Conservation (phyloP, 1,140 invertebrate species). For the Trachymyrmex septentrionalis region DNA sequence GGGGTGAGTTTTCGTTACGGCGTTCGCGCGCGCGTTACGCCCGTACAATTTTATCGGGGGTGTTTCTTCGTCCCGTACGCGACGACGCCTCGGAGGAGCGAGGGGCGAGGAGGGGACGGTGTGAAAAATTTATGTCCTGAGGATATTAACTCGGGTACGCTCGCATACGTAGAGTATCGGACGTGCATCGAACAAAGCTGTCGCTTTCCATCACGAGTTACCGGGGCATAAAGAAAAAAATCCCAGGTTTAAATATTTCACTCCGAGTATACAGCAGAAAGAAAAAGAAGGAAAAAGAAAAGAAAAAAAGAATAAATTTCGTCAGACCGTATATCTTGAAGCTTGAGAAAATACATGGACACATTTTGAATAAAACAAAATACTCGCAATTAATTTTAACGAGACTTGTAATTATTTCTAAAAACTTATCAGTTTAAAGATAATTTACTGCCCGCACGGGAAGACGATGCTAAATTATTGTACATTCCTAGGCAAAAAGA, state of each 20-base stretch:
- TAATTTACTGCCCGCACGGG: neutral
- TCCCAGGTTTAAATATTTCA: neutral
- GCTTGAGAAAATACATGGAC: neutral
- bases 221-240: neutral
- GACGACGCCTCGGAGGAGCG: constrained; percentile 26
- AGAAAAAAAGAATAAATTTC: neutral
- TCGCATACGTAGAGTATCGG: constrained; percentile 41
- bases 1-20: constrained; percentile 54
- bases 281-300: too few species aligned
- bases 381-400: neutral
- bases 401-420: neutral
- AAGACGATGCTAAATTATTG: neutral
- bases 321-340: neutral
- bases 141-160: constrained; percentile 52
- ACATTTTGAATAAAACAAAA: neutral
- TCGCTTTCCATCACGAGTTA: constrained; percentile 39
- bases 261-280: neutral
- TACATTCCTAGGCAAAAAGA: neutral
- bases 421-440: neutral
- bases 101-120: neutral
- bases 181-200: constrained; percentile 38
- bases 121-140: constrained; percentile 60
- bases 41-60: constrained; percentile 52
- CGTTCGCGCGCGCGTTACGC: constrained; percentile 24
- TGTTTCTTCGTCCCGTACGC: constrained; percentile 22